Conservation (phyloP, 2,888 invertebrate genomes). For the Liopterus haemorrhoidalis region DNA sequence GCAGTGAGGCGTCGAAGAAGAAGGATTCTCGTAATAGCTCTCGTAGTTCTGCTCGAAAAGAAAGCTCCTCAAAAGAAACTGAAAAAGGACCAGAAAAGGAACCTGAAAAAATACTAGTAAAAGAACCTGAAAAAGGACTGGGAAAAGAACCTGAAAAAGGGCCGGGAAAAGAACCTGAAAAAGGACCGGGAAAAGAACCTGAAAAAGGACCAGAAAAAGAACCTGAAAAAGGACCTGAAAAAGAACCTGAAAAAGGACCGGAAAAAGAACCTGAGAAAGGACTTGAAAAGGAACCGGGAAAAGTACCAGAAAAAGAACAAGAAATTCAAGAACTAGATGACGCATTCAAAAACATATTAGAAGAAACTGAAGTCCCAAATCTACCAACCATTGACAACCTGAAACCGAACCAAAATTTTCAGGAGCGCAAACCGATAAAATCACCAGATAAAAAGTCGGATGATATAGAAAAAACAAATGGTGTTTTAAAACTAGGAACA, state of each 20-base stretch:
- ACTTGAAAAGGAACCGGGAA: constrained; percentile 10
- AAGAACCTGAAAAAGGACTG: constrained; percentile 27
- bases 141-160: constrained; percentile 17
- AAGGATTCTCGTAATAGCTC: too few species aligned
- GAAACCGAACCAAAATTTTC: constrained; percentile 43
- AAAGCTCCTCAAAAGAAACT: constrained; percentile 44
- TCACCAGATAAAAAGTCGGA: constrained; percentile 15
- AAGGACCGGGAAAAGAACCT: constrained; percentile 12
- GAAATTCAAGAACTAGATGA: constrained; percentile 41
- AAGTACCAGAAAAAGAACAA: constrained; percentile 29
- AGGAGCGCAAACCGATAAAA: constrained; percentile 28
- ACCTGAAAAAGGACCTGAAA: constrained; percentile 39
- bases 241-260: constrained; percentile 27
- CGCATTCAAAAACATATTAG: constrained; percentile 57
- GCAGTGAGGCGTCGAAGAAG: too few species aligned
- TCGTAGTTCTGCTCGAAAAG: too few species aligned
- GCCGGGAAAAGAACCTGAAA: constrained; percentile 15
- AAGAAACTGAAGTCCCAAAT: constrained; percentile 55
- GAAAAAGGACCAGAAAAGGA: constrained; percentile 42
- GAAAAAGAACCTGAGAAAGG: constrained; percentile 15
- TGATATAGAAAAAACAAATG: constrained; percentile 19
- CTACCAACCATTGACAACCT: constrained; percentile 51
- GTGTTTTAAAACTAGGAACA: constrained; percentile 13
- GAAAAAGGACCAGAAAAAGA: constrained; percentile 16
- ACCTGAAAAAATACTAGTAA: constrained; percentile 36